Conservation (phyloP, 2,797 vertebrate species). For the Ceryle rudis region DNA sequence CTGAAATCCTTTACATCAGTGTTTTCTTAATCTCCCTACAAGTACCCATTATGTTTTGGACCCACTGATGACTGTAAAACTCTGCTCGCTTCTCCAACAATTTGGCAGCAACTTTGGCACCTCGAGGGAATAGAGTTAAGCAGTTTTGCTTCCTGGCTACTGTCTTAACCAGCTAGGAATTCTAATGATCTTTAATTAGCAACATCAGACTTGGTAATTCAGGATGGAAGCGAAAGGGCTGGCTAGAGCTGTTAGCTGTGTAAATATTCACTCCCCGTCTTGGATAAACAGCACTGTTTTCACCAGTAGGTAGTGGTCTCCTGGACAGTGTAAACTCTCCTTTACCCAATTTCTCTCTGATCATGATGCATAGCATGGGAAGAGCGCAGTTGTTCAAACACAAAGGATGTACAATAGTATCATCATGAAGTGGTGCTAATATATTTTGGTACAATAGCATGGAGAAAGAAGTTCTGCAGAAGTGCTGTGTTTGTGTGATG, state of each 20-base stretch:
- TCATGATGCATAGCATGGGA: not conserved
- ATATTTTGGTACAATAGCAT: not conserved
- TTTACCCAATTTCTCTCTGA: not conserved
- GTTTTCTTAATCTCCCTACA: conserved; percentile 20
- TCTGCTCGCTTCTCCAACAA: not conserved
- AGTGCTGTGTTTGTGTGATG: not conserved
- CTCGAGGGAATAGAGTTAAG: not conserved
- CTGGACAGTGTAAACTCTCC: not conserved
- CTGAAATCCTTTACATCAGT: conserved; percentile 14
- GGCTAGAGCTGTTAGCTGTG: not conserved
- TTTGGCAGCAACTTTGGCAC: not conserved
- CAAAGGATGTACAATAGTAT: not conserved
- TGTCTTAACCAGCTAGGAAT: not conserved
- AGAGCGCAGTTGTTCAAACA: not conserved
- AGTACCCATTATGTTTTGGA: conserved; percentile 3
- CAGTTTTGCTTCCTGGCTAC: not conserved
- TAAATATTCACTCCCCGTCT: not conserved
- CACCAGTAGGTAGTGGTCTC: not conserved
- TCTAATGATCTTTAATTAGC: not conserved
- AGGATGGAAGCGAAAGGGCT: not conserved
- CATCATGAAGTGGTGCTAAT: not conserved
- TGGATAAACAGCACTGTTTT: not conserved
- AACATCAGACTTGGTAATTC: not conserved
- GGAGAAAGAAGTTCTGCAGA: not conserved
- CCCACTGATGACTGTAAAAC: not conserved